These are phyloP conservation scores for Tenebrio molitor DNA, from an alignment of 1,140 invertebrate genomes.

Conservation along the genomic window DNA sequence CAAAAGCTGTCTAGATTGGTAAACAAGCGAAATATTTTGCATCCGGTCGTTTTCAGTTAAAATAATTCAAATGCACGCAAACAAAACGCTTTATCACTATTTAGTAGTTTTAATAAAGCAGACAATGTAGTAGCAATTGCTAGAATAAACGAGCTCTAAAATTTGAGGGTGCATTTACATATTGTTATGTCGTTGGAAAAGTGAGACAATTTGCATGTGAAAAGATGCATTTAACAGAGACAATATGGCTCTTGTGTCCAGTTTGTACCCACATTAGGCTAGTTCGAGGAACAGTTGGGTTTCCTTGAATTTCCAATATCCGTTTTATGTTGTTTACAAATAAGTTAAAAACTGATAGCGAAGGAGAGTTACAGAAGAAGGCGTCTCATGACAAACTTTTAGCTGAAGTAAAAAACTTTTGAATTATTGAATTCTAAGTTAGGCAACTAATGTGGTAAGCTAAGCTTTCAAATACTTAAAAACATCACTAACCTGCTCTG, in stretches of 20 bases:
- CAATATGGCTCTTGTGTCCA: conserved; percentile 29
- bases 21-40: too few relatives aligned
- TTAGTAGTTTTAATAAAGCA: too few relatives aligned
- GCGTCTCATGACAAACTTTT: conserved; percentile 31
- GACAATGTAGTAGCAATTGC: too few relatives aligned
- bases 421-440: conserved; percentile 39
- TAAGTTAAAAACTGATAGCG: conserved; percentile 37
- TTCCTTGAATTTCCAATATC: conserved; percentile 21
- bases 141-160: too few relatives aligned
- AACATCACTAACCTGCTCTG: conserved; percentile 14
- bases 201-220: conserved; percentile 9
- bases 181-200: conserved; percentile 9
- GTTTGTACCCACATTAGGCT: conserved; percentile 11
- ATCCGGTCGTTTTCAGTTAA: too few relatives aligned
- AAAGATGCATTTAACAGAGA: conserved; percentile 15
- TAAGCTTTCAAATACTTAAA: conserved; percentile 30
- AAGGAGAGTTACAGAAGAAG: conserved; percentile 23
- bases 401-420: conserved; percentile 30
- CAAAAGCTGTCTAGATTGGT: too few relatives aligned
- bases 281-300: not conserved
- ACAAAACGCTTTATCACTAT: too few relatives aligned
- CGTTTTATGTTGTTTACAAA: conserved; percentile 25
- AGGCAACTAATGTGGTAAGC: conserved; percentile 24
- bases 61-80: too few relatives aligned
- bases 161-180: not conserved